phyloP scores from a whole-genome alignment of 2,797 vertebrate species.

The Lepidocolaptes lacrymiger region DNA sequence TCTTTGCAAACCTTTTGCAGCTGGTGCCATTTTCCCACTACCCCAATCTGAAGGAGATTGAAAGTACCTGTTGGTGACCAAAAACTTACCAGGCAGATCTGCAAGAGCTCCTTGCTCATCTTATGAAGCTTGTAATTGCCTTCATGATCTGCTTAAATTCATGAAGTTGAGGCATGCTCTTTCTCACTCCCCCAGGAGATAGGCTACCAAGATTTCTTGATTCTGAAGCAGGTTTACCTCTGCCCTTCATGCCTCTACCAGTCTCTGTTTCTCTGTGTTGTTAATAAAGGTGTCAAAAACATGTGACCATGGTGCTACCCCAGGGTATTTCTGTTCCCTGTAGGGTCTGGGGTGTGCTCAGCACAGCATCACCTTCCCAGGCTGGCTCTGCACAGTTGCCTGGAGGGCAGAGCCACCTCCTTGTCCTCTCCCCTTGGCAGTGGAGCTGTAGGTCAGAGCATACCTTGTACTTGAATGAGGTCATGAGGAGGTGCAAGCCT shows the following conservation, averaged over 20 bases:
- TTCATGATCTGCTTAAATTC: not conserved
- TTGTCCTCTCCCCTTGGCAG: not conserved
- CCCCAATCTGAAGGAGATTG: not conserved
- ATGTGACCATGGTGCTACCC: fast-evolving
- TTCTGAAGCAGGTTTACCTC: not conserved
- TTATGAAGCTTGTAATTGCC: not conserved
- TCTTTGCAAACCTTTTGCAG: not conserved
- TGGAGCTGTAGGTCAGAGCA: not conserved
- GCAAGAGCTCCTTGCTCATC: not conserved
- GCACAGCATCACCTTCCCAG: not conserved
- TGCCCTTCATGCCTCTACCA: not conserved
- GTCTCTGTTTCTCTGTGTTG: not conserved
- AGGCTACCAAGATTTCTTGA: not conserved
- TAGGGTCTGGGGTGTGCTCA: not conserved
- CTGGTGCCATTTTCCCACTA: not conserved
- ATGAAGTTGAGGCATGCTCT: not conserved
- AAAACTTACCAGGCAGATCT: not conserved
- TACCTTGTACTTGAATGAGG: not conserved
- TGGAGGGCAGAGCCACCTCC: not conserved
- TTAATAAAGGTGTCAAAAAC: not conserved
- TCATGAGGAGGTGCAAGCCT: not conserved
- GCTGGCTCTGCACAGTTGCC: fast-evolving
- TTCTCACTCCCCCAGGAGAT: not conserved
- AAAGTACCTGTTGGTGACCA: not conserved
- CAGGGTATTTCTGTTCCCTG: not conserved